Conservation (phyloP, 37 sponge, comb jelly and placozoan genomes). For the Bolinopsis microptera region DNA sequence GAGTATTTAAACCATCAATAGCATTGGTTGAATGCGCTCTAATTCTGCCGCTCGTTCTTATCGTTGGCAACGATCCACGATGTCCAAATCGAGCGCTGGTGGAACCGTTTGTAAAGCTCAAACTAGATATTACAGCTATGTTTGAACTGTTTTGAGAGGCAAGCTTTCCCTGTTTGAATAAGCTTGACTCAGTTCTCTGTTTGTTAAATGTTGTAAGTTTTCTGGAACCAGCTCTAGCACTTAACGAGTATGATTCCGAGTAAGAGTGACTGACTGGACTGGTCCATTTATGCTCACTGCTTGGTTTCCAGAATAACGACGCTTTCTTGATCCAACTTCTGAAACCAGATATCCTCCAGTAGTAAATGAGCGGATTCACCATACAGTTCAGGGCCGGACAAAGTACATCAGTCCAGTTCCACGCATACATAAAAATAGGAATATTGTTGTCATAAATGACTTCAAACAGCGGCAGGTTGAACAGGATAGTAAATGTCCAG, state of each 20-base stretch:
- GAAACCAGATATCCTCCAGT: conserved; percentile 35
- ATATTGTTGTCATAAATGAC: neutral
- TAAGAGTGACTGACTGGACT: neutral
- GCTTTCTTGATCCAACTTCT: neutral
- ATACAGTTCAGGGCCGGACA: neutral
- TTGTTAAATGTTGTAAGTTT: neutral
- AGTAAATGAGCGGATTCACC: conserved; percentile 33
- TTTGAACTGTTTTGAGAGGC: neutral
- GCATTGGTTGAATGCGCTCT: neutral
- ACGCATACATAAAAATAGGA: neutral
- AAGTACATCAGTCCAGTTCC: conserved; percentile 49
- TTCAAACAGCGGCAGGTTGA: neutral
- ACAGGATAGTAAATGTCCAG: conserved; percentile 40
- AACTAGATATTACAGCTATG: neutral
- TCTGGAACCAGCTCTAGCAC: neutral
- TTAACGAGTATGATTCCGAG: neutral
- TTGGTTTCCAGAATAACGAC: neutral
- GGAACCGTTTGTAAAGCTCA: neutral
- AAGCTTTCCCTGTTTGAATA: neutral
- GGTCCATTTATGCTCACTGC: too few species aligned
- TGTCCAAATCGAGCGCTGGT: neutral
- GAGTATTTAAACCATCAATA: neutral
- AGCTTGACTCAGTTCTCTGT: neutral
- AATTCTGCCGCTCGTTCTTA: too few species aligned
- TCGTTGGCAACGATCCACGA: neutral